Percentiles rank a stretch among this genome's conserved stretches.
These are phyloP conservation scores for Pyrrhia umbra DNA, from an alignment of 2,888 invertebrate genomes.

Conservation along the genomic window DNA sequence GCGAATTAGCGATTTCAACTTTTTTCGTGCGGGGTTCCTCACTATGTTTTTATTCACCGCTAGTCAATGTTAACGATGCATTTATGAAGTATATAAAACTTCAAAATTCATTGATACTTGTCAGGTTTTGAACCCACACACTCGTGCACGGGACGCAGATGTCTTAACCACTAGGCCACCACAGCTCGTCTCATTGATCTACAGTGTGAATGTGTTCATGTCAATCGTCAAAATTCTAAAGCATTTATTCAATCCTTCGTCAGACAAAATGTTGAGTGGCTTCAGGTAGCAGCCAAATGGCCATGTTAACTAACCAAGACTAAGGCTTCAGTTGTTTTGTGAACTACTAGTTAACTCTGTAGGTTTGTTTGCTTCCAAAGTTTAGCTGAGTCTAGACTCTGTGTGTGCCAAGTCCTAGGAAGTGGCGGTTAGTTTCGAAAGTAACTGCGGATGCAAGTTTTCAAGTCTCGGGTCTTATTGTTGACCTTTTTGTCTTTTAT, in stretches of 20 bases:
- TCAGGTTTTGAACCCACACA: too few relatives aligned
- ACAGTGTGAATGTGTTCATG: too few relatives aligned
- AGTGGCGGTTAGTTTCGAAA: constrained; percentile 61
- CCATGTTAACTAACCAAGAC: constrained; percentile 50
- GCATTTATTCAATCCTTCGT: constrained; percentile 5
- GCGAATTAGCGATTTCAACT: too few relatives aligned
- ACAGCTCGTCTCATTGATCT: neutral
- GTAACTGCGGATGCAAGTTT: constrained; percentile 63
- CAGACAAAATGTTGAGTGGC: constrained; percentile 1
- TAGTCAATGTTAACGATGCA: too few relatives aligned
- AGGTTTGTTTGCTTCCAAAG: constrained; percentile 59
- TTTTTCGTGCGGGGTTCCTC: too few relatives aligned
- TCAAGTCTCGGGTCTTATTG: constrained; percentile 53
- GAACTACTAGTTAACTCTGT: constrained; percentile 55
- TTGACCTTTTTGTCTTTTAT: constrained; percentile 64
- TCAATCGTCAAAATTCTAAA: neutral
- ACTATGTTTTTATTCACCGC: too few relatives aligned
- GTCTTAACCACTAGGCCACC: too few relatives aligned
- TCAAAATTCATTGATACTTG: too few relatives aligned
- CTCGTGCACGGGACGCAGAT: too few relatives aligned
- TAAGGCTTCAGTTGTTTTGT: constrained; percentile 49
- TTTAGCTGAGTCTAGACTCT: constrained; percentile 48
- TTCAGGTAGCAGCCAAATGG: constrained; percentile 41
- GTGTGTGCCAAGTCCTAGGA: constrained; percentile 54
- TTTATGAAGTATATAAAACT: too few relatives aligned